Evolutionary conservation across 2,888 invertebrate species (phyloP), one percentile per base, ranked within the genome.

Genomic region (Caenorhabditis sp.): DNA sequence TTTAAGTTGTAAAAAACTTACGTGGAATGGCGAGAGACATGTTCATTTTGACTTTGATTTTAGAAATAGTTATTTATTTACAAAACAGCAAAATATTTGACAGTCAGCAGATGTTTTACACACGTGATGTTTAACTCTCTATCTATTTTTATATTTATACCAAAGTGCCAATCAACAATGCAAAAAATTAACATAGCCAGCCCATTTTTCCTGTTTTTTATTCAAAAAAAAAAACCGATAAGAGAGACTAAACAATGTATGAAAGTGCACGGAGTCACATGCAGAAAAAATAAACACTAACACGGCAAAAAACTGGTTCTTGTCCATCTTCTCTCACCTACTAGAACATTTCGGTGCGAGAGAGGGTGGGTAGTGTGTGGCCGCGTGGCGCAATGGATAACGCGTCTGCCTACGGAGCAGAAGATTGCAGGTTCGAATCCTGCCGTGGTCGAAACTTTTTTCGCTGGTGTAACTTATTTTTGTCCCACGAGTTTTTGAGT

Each of bases 351-450:
- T 43, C 14, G 43, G 43, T 17, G 14, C 6, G 14, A 14, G 14
- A 17, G 17, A 43, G 43, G 14, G 43, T 17, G 43, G 43, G 17
- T 3, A 43, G 43, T 17, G 17, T 43, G 43, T 5, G 81, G 78
- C 76, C 80, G 79, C 72, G 82, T 83, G 80, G 83, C 83, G 81
- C 80, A 83, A 81, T 83, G 83, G 82, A 83, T 81, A 83, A 83
- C 81, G 86, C 88, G 87, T 88, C 87, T 85, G 87, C 83, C 88
- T 87, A 87, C 87, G 87, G 83, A 88, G 83, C 88, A 84, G 86
- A 87, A 88, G 87, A 88, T 88, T 87, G 86, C 80, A 88, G 87
- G 87, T 88, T 87, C 87, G 88, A 88, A 73, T 76, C 77, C 78
- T 80, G 74, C 78, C 76, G 70, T 80, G 78, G 72, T 78, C 79